A percentile compares a stretch with the other conserved stretches of the same genome.
Evolutionary conservation across 2,888 invertebrate species (phyloP).

Genomic region (Craniophora ligustri): DNA sequence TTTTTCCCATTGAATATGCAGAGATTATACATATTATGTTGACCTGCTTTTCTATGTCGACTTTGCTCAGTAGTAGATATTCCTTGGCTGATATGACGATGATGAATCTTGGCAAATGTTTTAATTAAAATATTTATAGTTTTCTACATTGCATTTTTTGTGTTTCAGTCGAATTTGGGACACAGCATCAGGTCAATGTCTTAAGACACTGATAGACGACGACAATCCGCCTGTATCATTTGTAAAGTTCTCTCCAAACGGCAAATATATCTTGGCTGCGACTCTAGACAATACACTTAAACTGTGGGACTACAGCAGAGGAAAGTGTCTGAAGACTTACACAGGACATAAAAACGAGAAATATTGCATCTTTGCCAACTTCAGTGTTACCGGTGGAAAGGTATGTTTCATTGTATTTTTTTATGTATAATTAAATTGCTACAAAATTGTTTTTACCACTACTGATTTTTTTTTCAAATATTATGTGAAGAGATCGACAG

Average conservation of each 20-base stretch:
- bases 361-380: constrained; percentile 99
- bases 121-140: too few species aligned
- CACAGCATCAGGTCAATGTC: constrained; percentile 99
- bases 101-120: not conserved
- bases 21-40: too few species aligned
- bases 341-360: constrained; percentile 99
- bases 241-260: constrained; percentile 99
- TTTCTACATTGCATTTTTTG: constrained; percentile 2
- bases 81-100: too few species aligned
- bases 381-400: constrained; percentile 99
- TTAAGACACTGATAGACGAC: constrained; percentile 99
- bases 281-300: constrained; percentile 99
- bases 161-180: constrained; percentile 98
- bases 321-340: constrained; percentile 99
- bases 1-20: too few species aligned
- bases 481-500: too few species aligned
- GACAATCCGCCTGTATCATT: constrained; percentile 99
- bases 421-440: too few species aligned
- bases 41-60: too few species aligned
- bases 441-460: too few species aligned
- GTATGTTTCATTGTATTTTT: too few species aligned
- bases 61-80: too few species aligned
- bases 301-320: constrained; percentile 99
- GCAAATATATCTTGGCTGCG: constrained; percentile 99
- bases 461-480: too few species aligned